Base-by-base conservation (phyloP, 2,113 vertebrate genomes). In the Lathamus discolor region DNA sequence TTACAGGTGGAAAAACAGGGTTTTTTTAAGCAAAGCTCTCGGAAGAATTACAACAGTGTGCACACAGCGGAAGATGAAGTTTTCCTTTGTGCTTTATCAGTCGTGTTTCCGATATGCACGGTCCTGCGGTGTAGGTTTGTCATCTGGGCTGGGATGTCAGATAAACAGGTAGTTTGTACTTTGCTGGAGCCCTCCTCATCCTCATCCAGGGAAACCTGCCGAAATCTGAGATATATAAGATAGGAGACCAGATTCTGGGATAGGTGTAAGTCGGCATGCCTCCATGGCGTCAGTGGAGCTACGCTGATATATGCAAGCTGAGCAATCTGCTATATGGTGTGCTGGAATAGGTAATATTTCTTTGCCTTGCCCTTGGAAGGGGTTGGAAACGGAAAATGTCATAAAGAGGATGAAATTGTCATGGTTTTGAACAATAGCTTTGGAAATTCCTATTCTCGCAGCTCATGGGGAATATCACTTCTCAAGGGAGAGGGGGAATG, bases 1-100 rank as follows among this genome's bases (percentile, higher is more conserved):
- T 9, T 73, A 76, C 88, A 94, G 96, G 96, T 83, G 91, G 77
- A 81, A 95, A 95, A 88, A 81, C 6, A 51, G 22, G 22, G 3
- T 9, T 27, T n/a, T 55, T 74, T 88, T n/a, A 73, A 91, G 95
- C 35, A 27, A 67, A 68, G 54, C 35, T 91, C 84, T 92, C 1
- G 3, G 88, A 86, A 93, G 91, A 91, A 44, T 81, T 55, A 74
- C 79, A 29, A 17, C 29, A 3, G 0, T 3, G 1, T 13, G 6
- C 4, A 2, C 37, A 9, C 46, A 35, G 83, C 35, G 51, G 78
- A 92, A 87, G 66, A 2, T 1, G 1, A 7, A 2, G 1, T 29
- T 83, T 93, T 13, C 3, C 64, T 48, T 90, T 51, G 44, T 11
- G 1, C 67, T 92, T 78, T 37, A 27, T 81, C 76, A 68, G 55